Evolutionary conservation across 2,888 invertebrate genomes (phyloP).

Genomic region (Melanotus villosus): DNA sequence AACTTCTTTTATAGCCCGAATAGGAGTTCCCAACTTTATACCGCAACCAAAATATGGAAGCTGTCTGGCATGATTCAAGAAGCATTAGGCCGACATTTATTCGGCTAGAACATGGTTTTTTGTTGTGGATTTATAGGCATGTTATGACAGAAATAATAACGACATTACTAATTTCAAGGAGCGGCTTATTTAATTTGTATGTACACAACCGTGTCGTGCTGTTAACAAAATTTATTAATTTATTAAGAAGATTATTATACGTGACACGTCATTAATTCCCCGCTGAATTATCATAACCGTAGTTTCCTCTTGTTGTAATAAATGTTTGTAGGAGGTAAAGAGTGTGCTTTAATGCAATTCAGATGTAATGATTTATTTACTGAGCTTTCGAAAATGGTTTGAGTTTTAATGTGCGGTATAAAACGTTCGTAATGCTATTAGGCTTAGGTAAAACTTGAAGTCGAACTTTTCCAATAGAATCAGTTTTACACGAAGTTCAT

Average conservation of each 20-base stretch:
- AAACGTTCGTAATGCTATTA: slow-evolving; percentile 28
- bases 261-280: slow-evolving; percentile 22
- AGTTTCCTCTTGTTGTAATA: slow-evolving; percentile 18
- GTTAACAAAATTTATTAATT: slow-evolving; percentile 26
- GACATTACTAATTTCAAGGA: slow-evolving; percentile 30
- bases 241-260: slow-evolving; percentile 25
- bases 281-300: slow-evolving; percentile 22
- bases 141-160: slow-evolving; percentile 50
- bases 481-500: slow-evolving; percentile 38
- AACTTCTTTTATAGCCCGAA: slow-evolving; percentile 63
- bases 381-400: slow-evolving; percentile 34
- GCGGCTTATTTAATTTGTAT: slow-evolving; percentile 43
- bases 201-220: slow-evolving; percentile 34
- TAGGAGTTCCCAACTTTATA: slow-evolving; percentile 59
- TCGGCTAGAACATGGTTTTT: slow-evolving; percentile 40
- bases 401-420: neutral
- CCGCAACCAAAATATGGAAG: slow-evolving; percentile 57
- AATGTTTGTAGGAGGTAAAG: neutral
- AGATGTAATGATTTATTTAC: slow-evolving; percentile 27
- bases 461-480: slow-evolving; percentile 17
- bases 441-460: slow-evolving; percentile 20
- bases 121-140: slow-evolving; percentile 30
- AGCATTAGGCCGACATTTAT: slow-evolving; percentile 57
- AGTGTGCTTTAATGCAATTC: slow-evolving; percentile 10
- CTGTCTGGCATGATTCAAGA: slow-evolving; percentile 55